Evolutionary conservation across 1,140 invertebrate genomes (phyloP).

Genomic region (Micrasema longulum): DNA sequence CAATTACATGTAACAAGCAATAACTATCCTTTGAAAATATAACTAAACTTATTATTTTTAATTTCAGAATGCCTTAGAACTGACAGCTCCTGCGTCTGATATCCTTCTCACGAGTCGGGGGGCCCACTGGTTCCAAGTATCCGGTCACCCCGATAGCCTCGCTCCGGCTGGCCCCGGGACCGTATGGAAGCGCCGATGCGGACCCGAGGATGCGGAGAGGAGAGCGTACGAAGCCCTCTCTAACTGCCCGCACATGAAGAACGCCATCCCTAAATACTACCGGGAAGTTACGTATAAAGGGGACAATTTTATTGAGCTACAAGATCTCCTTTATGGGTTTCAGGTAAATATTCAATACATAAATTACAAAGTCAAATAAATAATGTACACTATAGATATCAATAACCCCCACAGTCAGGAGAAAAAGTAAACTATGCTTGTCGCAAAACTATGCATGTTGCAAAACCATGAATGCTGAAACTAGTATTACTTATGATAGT

Average conservation of each 20-base stretch:
- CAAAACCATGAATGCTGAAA: too few species aligned
- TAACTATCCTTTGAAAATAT: too few species aligned
- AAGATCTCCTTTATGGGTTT: constrained; percentile 88
- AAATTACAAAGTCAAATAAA: not conserved
- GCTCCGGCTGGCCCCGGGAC: constrained; percentile 93
- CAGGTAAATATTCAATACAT: too few species aligned
- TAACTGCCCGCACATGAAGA: constrained; percentile 78
- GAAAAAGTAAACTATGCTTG: too few species aligned
- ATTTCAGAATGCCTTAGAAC: constrained; percentile 92
- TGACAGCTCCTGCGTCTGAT: constrained; percentile 92
- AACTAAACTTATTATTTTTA: constrained; percentile 54
- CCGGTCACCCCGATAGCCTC: constrained; percentile 92
- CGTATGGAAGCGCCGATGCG: constrained; percentile 89
- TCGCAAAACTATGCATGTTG: too few species aligned
- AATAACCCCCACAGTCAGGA: too few species aligned
- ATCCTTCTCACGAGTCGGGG: constrained; percentile 81
- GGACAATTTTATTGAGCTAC: constrained; percentile 91
- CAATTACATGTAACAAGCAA: too few species aligned
- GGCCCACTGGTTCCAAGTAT: constrained; percentile 88
- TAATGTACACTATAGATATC: too few species aligned
- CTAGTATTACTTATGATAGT: too few species aligned
- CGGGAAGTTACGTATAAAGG: constrained; percentile 87
- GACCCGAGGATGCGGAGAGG: constrained; percentile 81
- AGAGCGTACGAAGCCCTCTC: constrained; percentile 86
- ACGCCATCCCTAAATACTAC: constrained; percentile 89